Evolutionary conservation across 1,140 invertebrate species (phyloP), one percentile per base, ranked within the genome.

Genomic region (Vanessa atalanta): DNA sequence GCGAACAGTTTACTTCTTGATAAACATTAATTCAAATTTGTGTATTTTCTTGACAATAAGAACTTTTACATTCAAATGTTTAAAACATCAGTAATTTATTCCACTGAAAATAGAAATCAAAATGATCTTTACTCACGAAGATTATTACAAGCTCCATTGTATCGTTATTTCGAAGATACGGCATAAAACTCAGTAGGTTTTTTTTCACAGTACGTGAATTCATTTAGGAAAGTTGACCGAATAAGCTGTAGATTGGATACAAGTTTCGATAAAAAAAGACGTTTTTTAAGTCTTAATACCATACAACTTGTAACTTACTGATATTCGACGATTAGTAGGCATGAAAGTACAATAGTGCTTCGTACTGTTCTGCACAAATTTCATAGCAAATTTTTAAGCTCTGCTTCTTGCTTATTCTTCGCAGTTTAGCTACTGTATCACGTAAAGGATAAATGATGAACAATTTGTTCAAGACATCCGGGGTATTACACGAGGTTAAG

Each of bases 401-500:
- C n/a, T 2, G 2, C 13, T 55, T 14, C 13, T 14, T 14, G 9
- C 5, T 14, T 15, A 15, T 15, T 15, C 6, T 50, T 14, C 15
- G 1, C 15, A 50, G 9, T 43, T 43, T 43, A 43, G 48, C 6
- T 53, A n/a, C 6, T 53, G 50, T 53, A 53, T 53, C 50, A n/a
- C 50, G 50, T 53, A 15, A 4, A 53, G 50, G n/a, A 53, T 53
- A 55, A 67, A 67, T 67, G n/a, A 43, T 26, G 26, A 31, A 43
- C 31, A 67, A 47, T 37, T 67, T 67, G 31, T 67, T 55, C 37
- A 53, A 67, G 65, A 55, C 65, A 43, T 16, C 50, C 47, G 14
- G 31, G 26, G 55, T 26, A 67, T 53, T 43, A 37, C n/a, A 20
- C 14, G 26, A 48, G 64, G 64, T 4, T 55, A 31, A 55, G 50